These are phyloP conservation scores for Trialeurodes vaporariorum DNA, from an alignment of 1,140 invertebrate genomes.

Conservation along the genomic window DNA sequence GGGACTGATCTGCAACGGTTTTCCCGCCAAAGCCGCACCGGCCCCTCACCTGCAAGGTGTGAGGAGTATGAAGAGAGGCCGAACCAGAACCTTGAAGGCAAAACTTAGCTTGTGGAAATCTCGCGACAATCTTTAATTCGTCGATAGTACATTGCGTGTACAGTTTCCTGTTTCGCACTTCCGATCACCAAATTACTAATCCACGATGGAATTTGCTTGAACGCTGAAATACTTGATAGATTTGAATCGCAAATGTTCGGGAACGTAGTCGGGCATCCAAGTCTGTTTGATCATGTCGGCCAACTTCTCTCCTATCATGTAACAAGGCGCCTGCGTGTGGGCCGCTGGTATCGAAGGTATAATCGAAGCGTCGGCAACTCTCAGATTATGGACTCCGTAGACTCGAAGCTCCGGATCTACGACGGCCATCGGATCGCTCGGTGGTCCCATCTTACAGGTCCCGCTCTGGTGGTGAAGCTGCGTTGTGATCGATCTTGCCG, in stretches of 20 bases:
- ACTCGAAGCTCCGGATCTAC: conserved; percentile 33
- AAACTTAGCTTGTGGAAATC: too few species aligned
- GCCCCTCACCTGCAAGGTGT: too few species aligned
- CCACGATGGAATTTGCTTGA: not conserved
- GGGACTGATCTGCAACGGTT: too few species aligned
- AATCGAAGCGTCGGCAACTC: conserved; percentile 37
- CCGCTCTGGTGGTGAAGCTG: conserved; percentile 65
- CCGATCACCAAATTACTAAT: not conserved
- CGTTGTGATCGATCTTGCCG: conserved; percentile 48
- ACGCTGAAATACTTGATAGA: not conserved
- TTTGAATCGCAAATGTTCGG: not conserved
- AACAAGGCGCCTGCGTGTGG: conserved; percentile 31
- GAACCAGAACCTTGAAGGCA: too few species aligned
- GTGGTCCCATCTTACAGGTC: conserved; percentile 47
- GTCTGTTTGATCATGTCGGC: conserved; percentile 28
- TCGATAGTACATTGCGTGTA: too few species aligned
- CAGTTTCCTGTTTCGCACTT: too few species aligned
- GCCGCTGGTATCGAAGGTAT: conserved; percentile 35
- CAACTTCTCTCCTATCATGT: conserved; percentile 34
- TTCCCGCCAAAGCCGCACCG: too few species aligned
- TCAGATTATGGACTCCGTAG: conserved; percentile 23
- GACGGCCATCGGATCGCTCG: conserved; percentile 35
- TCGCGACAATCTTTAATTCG: too few species aligned
- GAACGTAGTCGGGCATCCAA: conserved; percentile 7
- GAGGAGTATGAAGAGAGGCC: too few species aligned